Percentiles rank a stretch among this genome's conserved stretches.
Conservation (phyloP, 92 coral and sea anemone species). For the Chrysogorgia sp. region DNA sequence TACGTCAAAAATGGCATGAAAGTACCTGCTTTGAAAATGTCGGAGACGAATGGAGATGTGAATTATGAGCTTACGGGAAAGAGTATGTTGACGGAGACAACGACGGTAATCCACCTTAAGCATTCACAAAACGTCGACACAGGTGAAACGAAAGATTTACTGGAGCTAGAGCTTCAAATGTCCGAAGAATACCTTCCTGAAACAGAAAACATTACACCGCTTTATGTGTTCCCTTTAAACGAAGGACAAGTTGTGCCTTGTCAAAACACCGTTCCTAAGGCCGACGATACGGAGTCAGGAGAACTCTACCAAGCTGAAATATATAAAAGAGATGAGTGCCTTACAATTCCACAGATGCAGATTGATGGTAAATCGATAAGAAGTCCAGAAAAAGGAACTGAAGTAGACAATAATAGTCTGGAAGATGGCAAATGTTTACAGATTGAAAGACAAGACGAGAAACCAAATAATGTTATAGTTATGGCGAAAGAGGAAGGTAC, state of each 20-base stretch:
- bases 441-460: not conserved
- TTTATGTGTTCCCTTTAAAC: not conserved
- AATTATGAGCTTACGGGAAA: too few species aligned
- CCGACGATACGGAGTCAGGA: too few species aligned
- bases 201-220: not conserved
- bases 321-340: not conserved
- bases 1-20: too few species aligned
- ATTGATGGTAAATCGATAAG: not conserved
- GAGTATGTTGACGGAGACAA: not conserved
- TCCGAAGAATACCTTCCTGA: not conserved
- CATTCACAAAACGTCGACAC: not conserved
- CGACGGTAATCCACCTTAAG: too few species aligned
- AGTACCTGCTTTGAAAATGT: too few species aligned
- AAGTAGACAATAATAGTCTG: not conserved
- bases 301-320: not conserved
- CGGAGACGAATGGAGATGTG: too few species aligned
- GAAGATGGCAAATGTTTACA: not conserved
- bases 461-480: not conserved
- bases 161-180: not conserved
- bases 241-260: constrained; percentile 9
- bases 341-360: not conserved
- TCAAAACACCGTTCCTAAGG: not conserved
- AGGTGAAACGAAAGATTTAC: not conserved
- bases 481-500: not conserved
- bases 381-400: not conserved